Conservation (phyloP, 2,888 invertebrate genomes). For the Drosophila tripunctata region DNA sequence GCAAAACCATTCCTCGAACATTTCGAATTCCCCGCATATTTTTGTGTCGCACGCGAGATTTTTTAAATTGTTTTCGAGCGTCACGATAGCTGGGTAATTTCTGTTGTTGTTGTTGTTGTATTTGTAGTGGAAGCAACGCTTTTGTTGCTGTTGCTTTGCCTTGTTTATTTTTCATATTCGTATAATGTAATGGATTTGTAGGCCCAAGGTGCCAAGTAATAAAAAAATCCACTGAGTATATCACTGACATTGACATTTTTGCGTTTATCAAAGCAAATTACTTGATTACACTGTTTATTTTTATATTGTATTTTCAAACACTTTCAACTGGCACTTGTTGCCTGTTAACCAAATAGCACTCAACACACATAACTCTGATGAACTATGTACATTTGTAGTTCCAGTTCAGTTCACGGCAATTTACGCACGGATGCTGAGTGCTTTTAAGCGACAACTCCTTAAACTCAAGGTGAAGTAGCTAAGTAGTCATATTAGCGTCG, state of each 20-base stretch:
- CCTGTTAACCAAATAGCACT: conserved; percentile 35
- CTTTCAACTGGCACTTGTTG: conserved; percentile 25
- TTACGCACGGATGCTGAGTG: conserved; percentile 41
- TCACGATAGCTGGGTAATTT: conserved; percentile 20
- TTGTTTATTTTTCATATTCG: too few relatives aligned
- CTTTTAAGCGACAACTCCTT: conserved; percentile 71
- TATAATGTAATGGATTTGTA: too few relatives aligned
- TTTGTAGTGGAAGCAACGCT: neutral
- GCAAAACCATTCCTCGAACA: conserved; percentile 81
- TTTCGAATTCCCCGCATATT: conserved; percentile 82
- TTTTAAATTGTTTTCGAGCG: conserved; percentile 23
- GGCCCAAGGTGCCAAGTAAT: too few relatives aligned
- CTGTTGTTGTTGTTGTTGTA: neutral
- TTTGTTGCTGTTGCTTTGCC: neutral
- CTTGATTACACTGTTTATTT: too few relatives aligned
- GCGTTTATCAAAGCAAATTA: too few relatives aligned
- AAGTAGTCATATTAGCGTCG: too few relatives aligned
- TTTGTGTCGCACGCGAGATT: conserved; percentile 54
- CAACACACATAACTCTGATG: neutral
- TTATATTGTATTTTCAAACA: conserved; percentile 1
- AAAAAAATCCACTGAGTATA: too few relatives aligned
- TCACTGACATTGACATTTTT: too few relatives aligned
- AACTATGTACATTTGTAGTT: too few relatives aligned
- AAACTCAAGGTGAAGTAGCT: conserved; percentile 74
- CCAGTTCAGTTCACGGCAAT: conserved; percentile 28